Base-by-base conservation (phyloP, 2,888 invertebrate species). In the Sarcophaga variegata region DNA sequence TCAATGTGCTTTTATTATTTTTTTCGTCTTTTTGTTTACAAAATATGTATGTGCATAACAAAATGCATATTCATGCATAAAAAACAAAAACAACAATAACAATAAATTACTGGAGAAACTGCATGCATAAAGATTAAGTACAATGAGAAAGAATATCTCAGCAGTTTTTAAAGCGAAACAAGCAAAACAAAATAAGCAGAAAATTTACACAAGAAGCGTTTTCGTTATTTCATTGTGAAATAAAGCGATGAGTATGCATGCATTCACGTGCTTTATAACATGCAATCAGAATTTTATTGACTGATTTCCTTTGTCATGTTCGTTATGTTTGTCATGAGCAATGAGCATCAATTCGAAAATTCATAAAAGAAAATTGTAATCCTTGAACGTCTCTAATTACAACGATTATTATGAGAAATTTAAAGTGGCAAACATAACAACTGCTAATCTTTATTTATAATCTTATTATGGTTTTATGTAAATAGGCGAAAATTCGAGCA, bases 201-300 rank as follows among this genome's bases (percentile, higher is more conserved):
- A 54, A 54, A 14, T 17, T 54, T 54, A 54, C 17, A 54, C 14
- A 54, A 54, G 17, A 54, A 54, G 17, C 54, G 12, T 54, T 54
- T 54, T 14, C 37, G 37, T 37, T 49, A 49, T 49, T 49, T 17
- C 14, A 17, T 63, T 47, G n/a, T 10, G 49, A 27, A 5, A 2
- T 20, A 63, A 62, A 77, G 63, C 27, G 3, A 72, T 64, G 17
- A 22, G 12, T 37, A 6, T 27, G 59, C 37, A 66, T 74, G 59
- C 63, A 66, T 64, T 37, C 72, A 12, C 22, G 49, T 37, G 27
- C 37, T 72, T 71, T 71, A 49, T 63, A 49, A 79, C 47, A 27
- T 27, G 14, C 62, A 63, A 79, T 70, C 70, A 70, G 8, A 63
- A 70, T 20, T 63, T 63, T 79, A 70, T 79, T 70, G 70, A 49